Evolutionary conservation across 2,888 invertebrate species (phyloP), one percentile per base, ranked within the genome.

Genomic region (Euclidia mi): DNA sequence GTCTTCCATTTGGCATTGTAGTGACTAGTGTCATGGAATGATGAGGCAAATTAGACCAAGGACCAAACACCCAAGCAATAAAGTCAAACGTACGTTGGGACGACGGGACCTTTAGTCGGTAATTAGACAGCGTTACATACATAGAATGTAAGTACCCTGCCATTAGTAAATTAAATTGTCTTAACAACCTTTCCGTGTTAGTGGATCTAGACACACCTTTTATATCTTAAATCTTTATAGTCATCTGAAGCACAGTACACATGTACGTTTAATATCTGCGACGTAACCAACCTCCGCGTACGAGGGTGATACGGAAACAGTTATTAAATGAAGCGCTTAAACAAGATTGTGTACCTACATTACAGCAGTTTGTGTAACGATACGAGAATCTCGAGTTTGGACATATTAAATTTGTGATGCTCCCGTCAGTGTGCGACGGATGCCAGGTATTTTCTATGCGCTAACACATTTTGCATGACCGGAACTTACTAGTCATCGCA

Each of bases 401-500:
- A 71, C 62, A 81, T 81, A 87, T 87, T 83, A 81, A 86, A 84
- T 86, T 85, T 82, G 79, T 70, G 71, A 76, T 76, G 70, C 70
- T 66, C 70, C n/a, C 65, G 69, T 46, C 59, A 48, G 65, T 67
- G 69, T 66, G 52, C 42, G 50, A n/a, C n/a, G n/a, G n/a, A n/a
- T n/a, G 67, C 61, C 60, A 56, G 58, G 53, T 64, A 63, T 65
- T 65, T 53, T 53, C 20, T 25, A 40, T 31, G 10, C 6, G 44
- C 53, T 71, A 53, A 66, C 60, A 48, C 41, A 49, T 66, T 59
- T 65, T 55, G 55, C 65, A 65, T 57, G 51, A 48, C 15, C 18
- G n/a, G 18, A 18, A n/a, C 15, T 18, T n/a, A 37, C 37, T n/a
- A 15, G 9, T 9, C n/a, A n/a, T n/a, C n/a, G n/a, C n/a, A n/a